phyloP scores from a whole-genome alignment of 64 coral and sea anemone species.

The Orbicella faveolata region DNA sequence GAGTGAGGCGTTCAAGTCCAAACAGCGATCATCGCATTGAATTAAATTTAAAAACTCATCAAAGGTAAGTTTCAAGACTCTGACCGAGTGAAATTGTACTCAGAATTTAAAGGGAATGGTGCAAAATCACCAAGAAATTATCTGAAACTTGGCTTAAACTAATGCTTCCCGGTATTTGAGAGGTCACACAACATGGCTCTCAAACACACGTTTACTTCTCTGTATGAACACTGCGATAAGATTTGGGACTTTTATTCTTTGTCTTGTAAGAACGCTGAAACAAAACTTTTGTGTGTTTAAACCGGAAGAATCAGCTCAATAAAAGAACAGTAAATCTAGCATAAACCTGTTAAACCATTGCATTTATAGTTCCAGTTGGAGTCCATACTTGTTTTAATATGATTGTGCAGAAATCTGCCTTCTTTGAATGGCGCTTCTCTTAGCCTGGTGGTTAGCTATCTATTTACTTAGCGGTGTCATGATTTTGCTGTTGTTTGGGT shows the following conservation, averaged over 20 bases:
- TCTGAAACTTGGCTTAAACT: neutral
- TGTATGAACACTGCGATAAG: neutral
- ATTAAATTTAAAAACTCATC: slow-evolving; percentile 73
- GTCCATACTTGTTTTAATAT: too few relatives aligned
- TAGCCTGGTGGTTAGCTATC: too few relatives aligned
- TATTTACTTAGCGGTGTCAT: too few relatives aligned
- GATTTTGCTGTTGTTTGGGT: too few relatives aligned
- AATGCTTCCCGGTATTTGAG: neutral
- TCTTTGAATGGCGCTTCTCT: too few relatives aligned
- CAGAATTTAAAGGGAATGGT: neutral
- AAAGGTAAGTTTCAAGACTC: slow-evolving; percentile 56
- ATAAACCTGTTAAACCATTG: too few relatives aligned
- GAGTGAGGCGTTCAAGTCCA: slow-evolving; percentile 62
- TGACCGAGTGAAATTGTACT: neutral
- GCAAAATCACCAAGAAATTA: neutral
- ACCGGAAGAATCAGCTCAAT: too few relatives aligned
- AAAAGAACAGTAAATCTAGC: too few relatives aligned
- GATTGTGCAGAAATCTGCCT: too few relatives aligned
- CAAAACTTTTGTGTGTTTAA: neutral
- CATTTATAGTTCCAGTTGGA: too few relatives aligned
- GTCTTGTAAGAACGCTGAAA: neutral
- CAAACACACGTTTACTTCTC: neutral
- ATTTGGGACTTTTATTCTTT: neutral
- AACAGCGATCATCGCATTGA: slow-evolving; percentile 37
- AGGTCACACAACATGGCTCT: neutral